A percentile compares a stretch with the other conserved stretches of the same genome.
phyloP scores from a whole-genome alignment of 2,888 invertebrate species.

The Agrotis ipsilon region DNA sequence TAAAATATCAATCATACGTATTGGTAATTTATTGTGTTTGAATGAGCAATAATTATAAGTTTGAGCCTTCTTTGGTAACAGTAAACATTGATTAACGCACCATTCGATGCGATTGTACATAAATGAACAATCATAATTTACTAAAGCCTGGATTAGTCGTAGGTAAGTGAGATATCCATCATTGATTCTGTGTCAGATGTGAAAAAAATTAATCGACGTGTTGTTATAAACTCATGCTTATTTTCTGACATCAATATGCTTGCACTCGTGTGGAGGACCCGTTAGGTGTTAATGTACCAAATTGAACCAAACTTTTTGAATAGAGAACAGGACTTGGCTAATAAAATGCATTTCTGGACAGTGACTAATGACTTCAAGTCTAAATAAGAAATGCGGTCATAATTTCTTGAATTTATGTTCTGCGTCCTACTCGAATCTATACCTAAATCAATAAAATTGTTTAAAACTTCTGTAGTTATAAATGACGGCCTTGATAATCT shows the following conservation, averaged over 20 bases:
- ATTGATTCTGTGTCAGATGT: conserved; percentile 54
- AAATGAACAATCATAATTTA: conserved; percentile 54
- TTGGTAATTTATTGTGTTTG: conserved; percentile 67
- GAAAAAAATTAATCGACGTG: conserved; percentile 47
- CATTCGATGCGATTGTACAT: conserved; percentile 50
- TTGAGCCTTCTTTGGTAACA: conserved; percentile 58
- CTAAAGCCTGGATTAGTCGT: conserved; percentile 39
- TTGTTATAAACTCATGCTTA: conserved; percentile 47
- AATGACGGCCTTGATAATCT: conserved; percentile 52
- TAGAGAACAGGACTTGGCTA: conserved; percentile 26
- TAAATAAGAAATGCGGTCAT: conserved; percentile 49
- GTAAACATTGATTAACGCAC: conserved; percentile 65
- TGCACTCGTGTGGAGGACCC: conserved; percentile 56
- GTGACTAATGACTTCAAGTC: conserved; percentile 57
- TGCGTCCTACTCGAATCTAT: conserved; percentile 42
- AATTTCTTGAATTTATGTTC: conserved; percentile 53
- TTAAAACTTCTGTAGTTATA: conserved; percentile 30
- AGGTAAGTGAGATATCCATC: conserved; percentile 65
- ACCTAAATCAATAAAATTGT: conserved; percentile 27
- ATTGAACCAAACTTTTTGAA: conserved; percentile 23
- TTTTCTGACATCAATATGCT: conserved; percentile 63
- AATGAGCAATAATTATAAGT: conserved; percentile 66
- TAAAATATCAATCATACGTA: conserved; percentile 72
- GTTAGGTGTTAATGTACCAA: conserved; percentile 67
- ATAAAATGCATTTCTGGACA: conserved; percentile 55